phyloP scores from a whole-genome alignment of 2,797 vertebrate species.

The Amblyopsis hoosieri region DNA sequence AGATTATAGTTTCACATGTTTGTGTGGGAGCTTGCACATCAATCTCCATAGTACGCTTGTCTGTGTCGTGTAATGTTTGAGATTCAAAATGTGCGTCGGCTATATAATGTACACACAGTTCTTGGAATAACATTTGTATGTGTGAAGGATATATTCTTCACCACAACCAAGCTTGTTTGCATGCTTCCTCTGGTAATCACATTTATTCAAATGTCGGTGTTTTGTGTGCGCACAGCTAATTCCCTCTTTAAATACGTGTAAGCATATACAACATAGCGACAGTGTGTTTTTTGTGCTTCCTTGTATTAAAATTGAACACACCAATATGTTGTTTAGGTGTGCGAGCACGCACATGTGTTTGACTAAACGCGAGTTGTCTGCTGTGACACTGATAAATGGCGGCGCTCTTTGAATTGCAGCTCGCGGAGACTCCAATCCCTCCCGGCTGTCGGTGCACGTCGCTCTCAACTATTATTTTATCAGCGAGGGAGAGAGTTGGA shows the following conservation, averaged over 20 bases:
- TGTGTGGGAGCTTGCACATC: slow-evolving; percentile 1
- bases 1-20: neutral
- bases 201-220: no score
- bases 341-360: slow-evolving; percentile 35
- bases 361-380: slow-evolving; percentile 41
- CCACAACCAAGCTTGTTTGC: no score
- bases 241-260: no score
- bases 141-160: no score
- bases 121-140: no score
- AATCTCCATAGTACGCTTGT: neutral
- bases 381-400: slow-evolving; percentile 73
- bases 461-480: slow-evolving; percentile 66
- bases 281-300: slow-evolving; percentile 2
- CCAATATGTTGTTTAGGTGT: slow-evolving; percentile 13
- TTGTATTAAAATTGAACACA: no score
- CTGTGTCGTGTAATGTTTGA: slow-evolving; percentile 10
- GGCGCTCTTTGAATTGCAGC: slow-evolving; percentile 50
- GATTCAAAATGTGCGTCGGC: slow-evolving; percentile 4
- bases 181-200: no score
- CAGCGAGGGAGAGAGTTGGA: slow-evolving; percentile 42
- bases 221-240: neutral
- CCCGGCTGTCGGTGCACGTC: slow-evolving; percentile 61
- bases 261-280: neutral
- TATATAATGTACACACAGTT: neutral
- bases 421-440: slow-evolving; percentile 52